Evolutionary conservation across 2,113 vertebrate genomes (phyloP).

Genomic region (Vidua chalybeata): DNA sequence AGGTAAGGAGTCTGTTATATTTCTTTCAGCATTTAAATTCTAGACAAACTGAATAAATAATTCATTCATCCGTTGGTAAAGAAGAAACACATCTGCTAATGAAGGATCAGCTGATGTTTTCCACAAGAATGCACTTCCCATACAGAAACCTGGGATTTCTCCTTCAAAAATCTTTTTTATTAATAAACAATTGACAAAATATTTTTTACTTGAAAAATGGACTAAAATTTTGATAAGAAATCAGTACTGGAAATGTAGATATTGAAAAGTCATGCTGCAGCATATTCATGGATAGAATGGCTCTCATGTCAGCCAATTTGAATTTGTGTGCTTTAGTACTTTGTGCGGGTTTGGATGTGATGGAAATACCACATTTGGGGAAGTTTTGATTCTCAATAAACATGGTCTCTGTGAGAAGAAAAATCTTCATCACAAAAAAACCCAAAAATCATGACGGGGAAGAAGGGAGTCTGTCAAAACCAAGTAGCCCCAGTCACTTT

Average conservation of each 20-base stretch:
- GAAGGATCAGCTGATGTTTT: background rate
- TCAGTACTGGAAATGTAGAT: background rate
- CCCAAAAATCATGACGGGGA: rapidly evolving
- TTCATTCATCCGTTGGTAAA: background rate
- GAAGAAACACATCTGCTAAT: background rate
- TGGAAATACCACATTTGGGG: background rate
- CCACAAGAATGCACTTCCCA: background rate
- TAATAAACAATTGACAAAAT: background rate
- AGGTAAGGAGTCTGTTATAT: background rate
- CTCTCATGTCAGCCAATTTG: background rate
- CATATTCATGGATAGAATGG: background rate
- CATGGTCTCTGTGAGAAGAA: rapidly evolving
- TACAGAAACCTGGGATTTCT: background rate
- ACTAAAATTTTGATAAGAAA: background rate
- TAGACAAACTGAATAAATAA: background rate
- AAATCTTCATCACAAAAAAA: background rate
- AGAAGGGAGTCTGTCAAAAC: background rate
- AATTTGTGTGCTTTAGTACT: background rate
- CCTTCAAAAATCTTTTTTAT: background rate
- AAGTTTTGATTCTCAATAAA: background rate
- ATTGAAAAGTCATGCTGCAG: background rate
- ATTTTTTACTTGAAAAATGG: background rate
- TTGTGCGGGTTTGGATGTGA: rapidly evolving
- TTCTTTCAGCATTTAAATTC: background rate
- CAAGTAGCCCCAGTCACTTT: too few relatives aligned